A percentile compares a stretch with the other conserved stretches of the same genome.
These are phyloP conservation scores for Drosophila rufa DNA, from an alignment of 1,140 invertebrate species.

Conservation along the genomic window DNA sequence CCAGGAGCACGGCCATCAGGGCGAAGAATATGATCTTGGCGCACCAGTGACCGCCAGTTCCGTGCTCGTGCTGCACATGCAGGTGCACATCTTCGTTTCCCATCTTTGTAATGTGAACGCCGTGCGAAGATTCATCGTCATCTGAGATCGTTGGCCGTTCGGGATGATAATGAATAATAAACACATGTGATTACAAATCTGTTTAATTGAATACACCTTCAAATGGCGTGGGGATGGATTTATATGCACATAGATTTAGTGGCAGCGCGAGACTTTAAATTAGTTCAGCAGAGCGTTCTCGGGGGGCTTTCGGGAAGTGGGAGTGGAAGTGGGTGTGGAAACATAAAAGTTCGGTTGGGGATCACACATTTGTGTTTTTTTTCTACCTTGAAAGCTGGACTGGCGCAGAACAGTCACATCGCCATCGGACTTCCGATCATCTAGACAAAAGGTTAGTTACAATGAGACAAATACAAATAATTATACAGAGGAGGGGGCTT, in stretches of 20 bases:
- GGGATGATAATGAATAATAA: constrained; percentile 43
- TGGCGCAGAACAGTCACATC: constrained; percentile 77
- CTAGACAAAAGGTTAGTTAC: constrained; percentile 73
- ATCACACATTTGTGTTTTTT: background rate
- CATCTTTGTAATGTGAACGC: constrained; percentile 85
- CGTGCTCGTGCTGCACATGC: constrained; percentile 90
- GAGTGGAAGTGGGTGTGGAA: constrained; percentile 2
- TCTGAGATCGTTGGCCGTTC: constrained; percentile 38
- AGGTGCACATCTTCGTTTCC: constrained; percentile 87
- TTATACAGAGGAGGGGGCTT: background rate
- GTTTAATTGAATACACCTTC: constrained; percentile 58
- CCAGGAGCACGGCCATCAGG: constrained; percentile 89
- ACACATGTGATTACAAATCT: constrained; percentile 49
- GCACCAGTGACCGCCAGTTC: constrained; percentile 92
- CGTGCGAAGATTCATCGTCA: constrained; percentile 84
- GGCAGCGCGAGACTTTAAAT: constrained; percentile 35
- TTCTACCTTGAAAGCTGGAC: constrained; percentile 82
- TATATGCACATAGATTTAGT: constrained; percentile 35
- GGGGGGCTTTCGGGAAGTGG: constrained; percentile 1
- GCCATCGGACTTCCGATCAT: constrained; percentile 82
- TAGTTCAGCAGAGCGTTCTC: constrained; percentile 18
- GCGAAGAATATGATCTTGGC: constrained; percentile 93
- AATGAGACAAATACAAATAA: constrained; percentile 26
- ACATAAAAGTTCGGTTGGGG: constrained; percentile 11
- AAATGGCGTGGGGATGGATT: constrained; percentile 27